Evolutionary conservation across 1,140 invertebrate genomes (phyloP).

Genomic region (Venturia canescens): DNA sequence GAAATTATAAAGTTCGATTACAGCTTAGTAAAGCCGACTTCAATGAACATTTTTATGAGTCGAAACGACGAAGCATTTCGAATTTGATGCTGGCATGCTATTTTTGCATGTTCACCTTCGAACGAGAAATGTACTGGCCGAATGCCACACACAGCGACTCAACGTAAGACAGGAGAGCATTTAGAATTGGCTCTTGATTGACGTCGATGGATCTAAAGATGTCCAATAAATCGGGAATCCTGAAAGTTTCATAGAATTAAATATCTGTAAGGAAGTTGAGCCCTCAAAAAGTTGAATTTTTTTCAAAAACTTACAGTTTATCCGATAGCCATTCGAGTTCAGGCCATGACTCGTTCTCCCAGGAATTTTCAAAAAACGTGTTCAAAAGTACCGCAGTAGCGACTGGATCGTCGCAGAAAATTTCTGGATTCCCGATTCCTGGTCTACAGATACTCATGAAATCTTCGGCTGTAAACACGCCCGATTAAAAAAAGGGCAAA

Average conservation of each 20-base stretch:
- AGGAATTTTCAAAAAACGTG: slow-evolving; percentile 76
- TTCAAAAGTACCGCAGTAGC: slow-evolving; percentile 76
- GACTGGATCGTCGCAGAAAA: slow-evolving; percentile 76
- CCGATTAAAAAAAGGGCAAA: slow-evolving; percentile 20
- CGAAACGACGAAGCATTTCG: neutral
- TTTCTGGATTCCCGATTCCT: slow-evolving; percentile 76
- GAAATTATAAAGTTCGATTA: neutral
- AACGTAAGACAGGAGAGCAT: slow-evolving; percentile 66
- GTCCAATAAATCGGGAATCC: slow-evolving; percentile 69
- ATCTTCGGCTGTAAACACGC: slow-evolving; percentile 72
- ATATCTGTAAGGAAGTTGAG: neutral
- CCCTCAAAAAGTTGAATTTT: slow-evolving; percentile 66
- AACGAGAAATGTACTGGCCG: slow-evolving; percentile 64
- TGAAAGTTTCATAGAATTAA: slow-evolving; percentile 51
- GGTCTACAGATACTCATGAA: slow-evolving; percentile 74
- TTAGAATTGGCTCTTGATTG: slow-evolving; percentile 67
- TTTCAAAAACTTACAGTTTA: slow-evolving; percentile 74
- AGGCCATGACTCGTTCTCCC: slow-evolving; percentile 75
- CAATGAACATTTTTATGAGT: neutral
- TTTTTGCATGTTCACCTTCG: slow-evolving; percentile 58
- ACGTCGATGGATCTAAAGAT: slow-evolving; percentile 67
- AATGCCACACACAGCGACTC: slow-evolving; percentile 69
- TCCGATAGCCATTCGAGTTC: slow-evolving; percentile 79
- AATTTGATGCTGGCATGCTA: slow-evolving; percentile 26
- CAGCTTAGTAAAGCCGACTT: too few species aligned